Base-by-base conservation (phyloP, 2,888 invertebrate species). In the Fragum fragum region DNA sequence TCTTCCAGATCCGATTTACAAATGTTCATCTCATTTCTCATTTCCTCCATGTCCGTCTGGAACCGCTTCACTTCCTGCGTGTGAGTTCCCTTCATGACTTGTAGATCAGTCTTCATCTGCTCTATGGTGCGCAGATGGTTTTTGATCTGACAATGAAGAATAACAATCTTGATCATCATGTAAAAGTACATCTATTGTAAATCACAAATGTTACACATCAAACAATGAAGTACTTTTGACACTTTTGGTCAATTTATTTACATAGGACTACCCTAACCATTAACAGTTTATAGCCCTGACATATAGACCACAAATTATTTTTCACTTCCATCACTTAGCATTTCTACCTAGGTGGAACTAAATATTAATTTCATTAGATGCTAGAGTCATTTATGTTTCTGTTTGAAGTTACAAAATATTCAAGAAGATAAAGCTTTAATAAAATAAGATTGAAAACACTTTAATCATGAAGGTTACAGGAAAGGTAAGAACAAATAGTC, bases 111-210 rank as follows among this genome's bases (percentile, higher is more conserved):
- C 82, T 92, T 92, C 81, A 93, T 85, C 79, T 93, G 92, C 53
- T 94, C 93, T 1, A 92, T 88, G 14, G 89, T 87, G 16, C 91
- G 87, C 79, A 93, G 83, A 61, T 93, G 92, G 81, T 93, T 93
- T 80, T 90, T 91, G 39, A 92, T 89, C 93, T 93, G 57, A 18
- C 14, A 66, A 42, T 42, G 42, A 21, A 66, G n/a, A 26, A 66
- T 21, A 9, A 66, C 66, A 66, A 42, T 42, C 26, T 66, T 39
- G 23, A 66, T 42, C 66, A 66, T 42, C 18, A 14, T 57, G 57
- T 57, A 21, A 23, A 57, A 18, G 52, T 52, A n/a, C n/a, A n/a
- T 16, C 18, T 53, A 36, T 36, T 36, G 32, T 36, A 9, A 36
- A 36, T 6, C 32, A 36, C 32, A 9, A 36, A 36, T 36, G 32